Evolutionary conservation across 2,113 vertebrate species (phyloP).

Genomic region (Ochotona princeps): DNA sequence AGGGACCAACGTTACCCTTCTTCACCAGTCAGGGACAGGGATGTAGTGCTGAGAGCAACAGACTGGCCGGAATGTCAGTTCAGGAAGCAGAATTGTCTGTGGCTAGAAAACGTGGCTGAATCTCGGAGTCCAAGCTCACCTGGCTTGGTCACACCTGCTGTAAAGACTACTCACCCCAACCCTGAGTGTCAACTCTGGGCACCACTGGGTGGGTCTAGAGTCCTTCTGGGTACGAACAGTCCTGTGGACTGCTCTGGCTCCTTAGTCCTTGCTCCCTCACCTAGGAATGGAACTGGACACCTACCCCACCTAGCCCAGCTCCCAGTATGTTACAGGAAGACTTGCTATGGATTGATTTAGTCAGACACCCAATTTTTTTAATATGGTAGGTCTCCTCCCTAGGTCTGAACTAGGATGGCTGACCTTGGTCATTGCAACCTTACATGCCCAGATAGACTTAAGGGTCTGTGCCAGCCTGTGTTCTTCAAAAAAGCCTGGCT

Average conservation of each 20-base stretch:
- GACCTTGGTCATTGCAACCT: neutral
- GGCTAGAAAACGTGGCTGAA: neutral
- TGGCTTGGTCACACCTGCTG: neutral
- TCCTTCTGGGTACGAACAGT: neutral
- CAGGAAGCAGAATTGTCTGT: neutral
- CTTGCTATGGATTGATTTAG: neutral
- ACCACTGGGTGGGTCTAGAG: neutral
- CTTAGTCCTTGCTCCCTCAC: neutral
- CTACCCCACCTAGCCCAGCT: neutral
- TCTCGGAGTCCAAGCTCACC: neutral
- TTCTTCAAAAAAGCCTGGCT: slow-evolving; percentile 1
- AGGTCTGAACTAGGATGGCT: neutral
- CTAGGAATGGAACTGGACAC: neutral
- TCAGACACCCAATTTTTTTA: neutral
- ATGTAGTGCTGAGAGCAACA: neutral
- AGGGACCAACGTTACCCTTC: neutral
- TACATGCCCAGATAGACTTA: neutral
- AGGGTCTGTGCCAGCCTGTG: neutral
- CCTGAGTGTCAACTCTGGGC: neutral
- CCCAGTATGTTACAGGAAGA: neutral
- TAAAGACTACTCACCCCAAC: neutral
- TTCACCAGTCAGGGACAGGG: neutral
- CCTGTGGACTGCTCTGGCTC: neutral
- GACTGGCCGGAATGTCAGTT: neutral
- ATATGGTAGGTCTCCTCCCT: neutral